Conservation (phyloP, 2,113 vertebrate species). For the Nicator chloris region DNA sequence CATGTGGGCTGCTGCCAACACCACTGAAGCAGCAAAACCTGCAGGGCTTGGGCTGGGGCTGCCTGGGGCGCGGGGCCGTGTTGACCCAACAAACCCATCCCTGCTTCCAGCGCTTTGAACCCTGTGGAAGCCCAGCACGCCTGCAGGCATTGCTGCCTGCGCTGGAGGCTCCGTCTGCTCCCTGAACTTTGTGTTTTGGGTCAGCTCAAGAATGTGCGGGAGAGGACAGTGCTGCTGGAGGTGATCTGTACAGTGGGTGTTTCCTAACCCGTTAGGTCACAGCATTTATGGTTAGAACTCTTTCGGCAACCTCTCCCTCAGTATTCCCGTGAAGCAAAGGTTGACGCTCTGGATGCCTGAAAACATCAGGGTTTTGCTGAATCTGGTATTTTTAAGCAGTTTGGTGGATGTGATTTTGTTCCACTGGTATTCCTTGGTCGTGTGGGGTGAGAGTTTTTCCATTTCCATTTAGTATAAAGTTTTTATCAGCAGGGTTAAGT, state of each 20-base stretch:
- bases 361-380: background rate
- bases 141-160: background rate
- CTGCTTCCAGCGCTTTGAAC: background rate
- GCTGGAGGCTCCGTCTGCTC: background rate
- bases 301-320: background rate
- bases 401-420: background rate
- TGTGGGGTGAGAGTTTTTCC: background rate
- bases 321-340: background rate
- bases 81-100: background rate
- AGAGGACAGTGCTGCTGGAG: background rate
- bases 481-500: background rate
- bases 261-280: background rate
- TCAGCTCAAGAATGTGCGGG: background rate
- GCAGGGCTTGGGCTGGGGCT: background rate
- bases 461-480: background rate
- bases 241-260: background rate
- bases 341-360: background rate
- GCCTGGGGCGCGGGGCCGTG: background rate
- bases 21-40: slow-evolving; percentile 48
- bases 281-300: background rate
- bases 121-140: background rate
- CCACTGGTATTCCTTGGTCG: background rate
- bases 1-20: slow-evolving; percentile 46
- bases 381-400: background rate
- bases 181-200: slow-evolving; percentile 29